Base-by-base conservation (phyloP, 2,888 invertebrate genomes). In the Lordiphosa andalusiaca region DNA sequence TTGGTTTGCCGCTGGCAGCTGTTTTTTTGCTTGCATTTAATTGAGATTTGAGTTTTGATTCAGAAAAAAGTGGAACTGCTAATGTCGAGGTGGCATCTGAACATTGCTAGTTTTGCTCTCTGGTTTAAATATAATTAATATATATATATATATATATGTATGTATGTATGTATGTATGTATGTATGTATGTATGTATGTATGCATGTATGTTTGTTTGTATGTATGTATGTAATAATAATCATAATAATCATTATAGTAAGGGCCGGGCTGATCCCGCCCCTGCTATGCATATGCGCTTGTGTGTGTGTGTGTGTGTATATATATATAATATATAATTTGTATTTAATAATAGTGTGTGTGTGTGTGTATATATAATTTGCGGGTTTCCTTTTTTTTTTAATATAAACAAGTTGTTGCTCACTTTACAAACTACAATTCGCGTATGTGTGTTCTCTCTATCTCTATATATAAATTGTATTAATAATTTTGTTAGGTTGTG, bases 361-460 rank as follows among this genome's bases (percentile, higher is more conserved):
- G 71, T 77, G 39, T 40, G 33, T 67, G 55, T 74, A 69, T 75
- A 69, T 77, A 84, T 81, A 77, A 81, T 77, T 77, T 84, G 71
- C 67, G 63, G 49, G 50, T 44, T 51, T 63, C 62, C 69, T 81
- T 67, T n/a, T n/a, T n/a, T n/a, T n/a, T n/a, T 64, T 68, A 69
- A 69, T 84, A 80, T 80, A 84, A 83, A 83, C 84, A 83, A 83
- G 63, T 84, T 83, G 64, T 77, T 67, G 51, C 66, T 54, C 58
- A 58, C 76, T 71, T 85, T 80, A 80, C 85, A 80, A 73, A 76
- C 80, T 83, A 83, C 85, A 80, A 83, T 80, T 80, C 76, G 85
- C 80, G 70, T 83, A 75, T 67, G 69, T 54, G n/a, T n/a, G n/a
- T n/a, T n/a, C n/a, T 55, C 47, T 54, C 60, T 36, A 46, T 44